These are phyloP conservation scores for Lethrus apterus DNA, from an alignment of 1,140 invertebrate genomes.

Conservation along the genomic window DNA sequence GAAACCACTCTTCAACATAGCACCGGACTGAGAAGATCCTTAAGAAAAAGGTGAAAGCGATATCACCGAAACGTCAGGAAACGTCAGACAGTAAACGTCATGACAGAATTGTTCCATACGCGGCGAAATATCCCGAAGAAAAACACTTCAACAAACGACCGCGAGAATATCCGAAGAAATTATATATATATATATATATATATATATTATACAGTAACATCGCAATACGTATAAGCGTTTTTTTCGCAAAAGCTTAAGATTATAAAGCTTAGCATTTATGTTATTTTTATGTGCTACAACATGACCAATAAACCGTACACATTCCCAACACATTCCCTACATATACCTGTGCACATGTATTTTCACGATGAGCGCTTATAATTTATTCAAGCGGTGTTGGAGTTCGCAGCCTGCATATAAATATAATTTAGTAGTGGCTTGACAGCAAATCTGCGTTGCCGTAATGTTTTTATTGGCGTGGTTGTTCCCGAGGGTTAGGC, in stretches of 20 bases:
- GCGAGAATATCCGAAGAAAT: too few relatives aligned
- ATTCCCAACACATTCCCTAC: too few relatives aligned
- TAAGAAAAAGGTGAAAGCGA: too few relatives aligned
- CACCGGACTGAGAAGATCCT: too few relatives aligned
- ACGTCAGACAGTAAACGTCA: too few relatives aligned
- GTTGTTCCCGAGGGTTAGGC: conserved; percentile 15
- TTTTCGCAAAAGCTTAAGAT: not conserved
- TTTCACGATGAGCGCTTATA: conserved; percentile 11
- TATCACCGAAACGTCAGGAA: too few relatives aligned
- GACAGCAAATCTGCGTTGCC: conserved; percentile 16
- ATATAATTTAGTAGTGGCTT: conserved; percentile 17
- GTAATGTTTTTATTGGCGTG: conserved; percentile 17
- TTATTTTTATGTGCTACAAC: conserved; percentile 1
- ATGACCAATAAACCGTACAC: conserved; percentile 6
- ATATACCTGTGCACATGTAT: not conserved
- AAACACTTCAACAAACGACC: too few relatives aligned
- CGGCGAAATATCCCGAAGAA: too few relatives aligned
- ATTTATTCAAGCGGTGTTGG: conserved; percentile 18
- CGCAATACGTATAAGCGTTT: not conserved
- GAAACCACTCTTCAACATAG: too few relatives aligned
- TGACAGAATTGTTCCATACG: too few relatives aligned
- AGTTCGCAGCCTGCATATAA: conserved; percentile 13
- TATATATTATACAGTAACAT: not conserved
- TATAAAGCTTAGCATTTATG: not conserved
- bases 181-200: conserved; percentile 1